phyloP scores from a whole-genome alignment of 2,797 vertebrate genomes.

The Megalops cyprinoides region DNA sequence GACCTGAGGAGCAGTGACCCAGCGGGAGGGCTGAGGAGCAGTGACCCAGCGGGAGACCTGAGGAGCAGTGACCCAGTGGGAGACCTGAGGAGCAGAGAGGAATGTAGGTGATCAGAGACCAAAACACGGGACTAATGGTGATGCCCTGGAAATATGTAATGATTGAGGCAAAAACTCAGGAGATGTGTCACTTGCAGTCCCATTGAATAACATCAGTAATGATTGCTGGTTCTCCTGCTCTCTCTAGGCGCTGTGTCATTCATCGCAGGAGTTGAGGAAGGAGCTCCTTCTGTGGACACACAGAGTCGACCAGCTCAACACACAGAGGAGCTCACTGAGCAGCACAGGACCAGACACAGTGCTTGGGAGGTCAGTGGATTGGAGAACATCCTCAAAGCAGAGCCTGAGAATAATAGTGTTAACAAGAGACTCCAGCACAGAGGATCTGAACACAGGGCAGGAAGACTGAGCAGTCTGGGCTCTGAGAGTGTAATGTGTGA shows the following conservation, averaged over 20 bases:
- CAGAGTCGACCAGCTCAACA: background rate
- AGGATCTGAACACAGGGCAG: slow-evolving; percentile 47
- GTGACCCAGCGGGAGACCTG: slow-evolving; percentile 44
- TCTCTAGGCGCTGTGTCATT: background rate
- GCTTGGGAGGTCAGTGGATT: slow-evolving; percentile 67
- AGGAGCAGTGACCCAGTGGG: background rate
- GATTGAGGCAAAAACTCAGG: no score
- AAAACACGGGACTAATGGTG: background rate
- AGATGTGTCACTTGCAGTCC: no score
- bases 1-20: background rate
- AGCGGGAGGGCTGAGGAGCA: background rate
- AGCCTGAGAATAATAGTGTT: slow-evolving; percentile 36
- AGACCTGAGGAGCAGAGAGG: background rate
- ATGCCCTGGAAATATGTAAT: background rate
- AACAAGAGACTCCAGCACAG: slow-evolving; percentile 28
- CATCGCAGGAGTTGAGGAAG: background rate
- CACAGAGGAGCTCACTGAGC: slow-evolving; percentile 10
- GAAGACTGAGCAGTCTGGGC: slow-evolving; percentile 25
- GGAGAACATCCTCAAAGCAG: slow-evolving; percentile 49
- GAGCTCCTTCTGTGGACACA: background rate
- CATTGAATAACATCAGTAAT: no score
- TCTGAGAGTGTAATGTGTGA: slow-evolving; percentile 6
- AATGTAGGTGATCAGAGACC: background rate
- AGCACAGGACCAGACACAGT: slow-evolving; percentile 19
- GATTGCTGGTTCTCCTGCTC: background rate